Evolutionary conservation across 2,888 invertebrate species (phyloP).

Genomic region (Sarcophaga carnaria): DNA sequence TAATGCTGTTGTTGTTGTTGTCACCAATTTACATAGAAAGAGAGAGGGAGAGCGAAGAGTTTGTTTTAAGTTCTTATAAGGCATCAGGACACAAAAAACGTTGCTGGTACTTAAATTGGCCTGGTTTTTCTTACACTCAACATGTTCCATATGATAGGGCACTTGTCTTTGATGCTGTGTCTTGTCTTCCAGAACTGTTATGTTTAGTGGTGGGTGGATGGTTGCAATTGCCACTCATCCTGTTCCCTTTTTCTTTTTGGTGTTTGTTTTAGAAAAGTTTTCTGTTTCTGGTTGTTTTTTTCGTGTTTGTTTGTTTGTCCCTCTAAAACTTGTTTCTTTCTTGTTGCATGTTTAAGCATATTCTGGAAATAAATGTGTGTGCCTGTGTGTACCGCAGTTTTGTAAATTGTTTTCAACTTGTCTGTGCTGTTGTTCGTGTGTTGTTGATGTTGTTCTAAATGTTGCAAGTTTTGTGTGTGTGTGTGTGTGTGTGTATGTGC

Average conservation of each 20-base stretch:
- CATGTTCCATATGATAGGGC: constrained; percentile 16
- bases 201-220: constrained; percentile 12
- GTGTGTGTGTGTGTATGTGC: constrained; percentile 45
- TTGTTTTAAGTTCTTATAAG: constrained; percentile 53
- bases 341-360: constrained; percentile 33
- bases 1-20: constrained; percentile 42
- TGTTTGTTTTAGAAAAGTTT: constrained; percentile 11
- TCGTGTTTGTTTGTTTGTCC: neutral
- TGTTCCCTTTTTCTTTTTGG: constrained; percentile 18
- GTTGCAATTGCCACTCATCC: constrained; percentile 56
- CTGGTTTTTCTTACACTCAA: constrained; percentile 46
- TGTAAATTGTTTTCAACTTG: constrained; percentile 68
- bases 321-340: neutral
- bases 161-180: constrained; percentile 52
- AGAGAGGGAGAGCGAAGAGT: constrained; percentile 25
- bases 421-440: neutral
- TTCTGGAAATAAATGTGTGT: constrained; percentile 6
- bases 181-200: constrained; percentile 26
- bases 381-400: constrained; percentile 54
- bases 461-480: constrained; percentile 29
- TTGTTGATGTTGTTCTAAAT: constrained; percentile 35
- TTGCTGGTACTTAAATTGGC: constrained; percentile 58
- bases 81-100: neutral
- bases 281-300: neutral
- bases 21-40: constrained; percentile 39